Evolutionary conservation across 92 coral and sea anemone species (phyloP), one percentile per base, ranked within the genome.

Genomic region (Galaxea fascicularis): DNA sequence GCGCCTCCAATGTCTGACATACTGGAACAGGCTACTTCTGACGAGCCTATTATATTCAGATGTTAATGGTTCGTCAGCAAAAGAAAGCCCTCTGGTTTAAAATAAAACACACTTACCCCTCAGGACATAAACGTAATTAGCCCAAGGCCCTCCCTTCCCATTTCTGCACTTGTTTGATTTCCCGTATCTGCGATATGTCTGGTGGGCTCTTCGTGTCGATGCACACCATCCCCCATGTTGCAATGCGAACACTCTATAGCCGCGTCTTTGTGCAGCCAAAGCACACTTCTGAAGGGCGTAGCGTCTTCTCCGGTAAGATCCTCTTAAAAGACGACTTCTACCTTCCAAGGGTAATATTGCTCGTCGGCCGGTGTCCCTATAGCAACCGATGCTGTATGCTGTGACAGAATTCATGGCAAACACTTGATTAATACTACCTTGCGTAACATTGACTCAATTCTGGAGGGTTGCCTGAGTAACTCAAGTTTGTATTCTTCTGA

Each of bases 161-260:
- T 67, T 78, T 30, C 83, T 69, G 18, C 89, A 78, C 30, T 54
- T 56, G 16, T 47, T 70, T 21, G 47, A 53, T 44, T 58, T 78
- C 6, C 84, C 84, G 25, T 78, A 79, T 77, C 53, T 58, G 41
- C 76, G 45, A 22, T 47, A 85, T 18, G 88, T 85, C 51, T 44
- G 27, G 35, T 52, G 71, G 16, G 83, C 88, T 24, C 73, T 20
- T 25, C 11, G 53, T 10, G 89, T 46, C 4, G 92, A 71, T 15
- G 87, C 87, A 41, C 92, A 89, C 76, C 83, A 71, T 24, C 92
- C 92, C 31, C 80, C 81, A 71, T 89, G 65, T 63, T 89, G 92
- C 21, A 89, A 3, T 18, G 89, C 92, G 65, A 89, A 89, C 49
- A 89, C 85, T 16, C 70, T 70, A 22, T 39, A 71, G 58, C 86